These are phyloP conservation scores for Dicyrtomina minuta DNA, from an alignment of 2,888 invertebrate species.

Conservation along the genomic window DNA sequence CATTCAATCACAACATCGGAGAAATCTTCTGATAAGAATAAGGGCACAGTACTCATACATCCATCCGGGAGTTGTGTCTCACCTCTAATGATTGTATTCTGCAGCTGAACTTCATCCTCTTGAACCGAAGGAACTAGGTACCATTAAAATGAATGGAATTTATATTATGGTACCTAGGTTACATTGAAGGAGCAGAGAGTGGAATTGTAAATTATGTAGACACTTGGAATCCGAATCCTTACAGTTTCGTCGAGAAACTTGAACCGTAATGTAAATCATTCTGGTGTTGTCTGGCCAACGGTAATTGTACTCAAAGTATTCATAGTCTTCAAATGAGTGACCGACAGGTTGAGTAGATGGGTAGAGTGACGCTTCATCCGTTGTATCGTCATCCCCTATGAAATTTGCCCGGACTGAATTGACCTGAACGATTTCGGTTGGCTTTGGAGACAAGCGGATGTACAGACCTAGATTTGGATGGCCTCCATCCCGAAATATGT, in stretches of 20 bases:
- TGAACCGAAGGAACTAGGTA: neutral
- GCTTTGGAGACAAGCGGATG: constrained; percentile 33
- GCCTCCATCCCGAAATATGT: constrained; percentile 38
- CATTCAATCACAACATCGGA: constrained; percentile 42
- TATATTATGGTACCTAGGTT: too few species aligned
- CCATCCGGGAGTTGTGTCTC: neutral
- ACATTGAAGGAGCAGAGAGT: too few species aligned
- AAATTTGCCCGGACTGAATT: constrained; percentile 39
- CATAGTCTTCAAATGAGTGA: constrained; percentile 27
- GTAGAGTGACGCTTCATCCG: neutral
- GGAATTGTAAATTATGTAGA: too few species aligned
- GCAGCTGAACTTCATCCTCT: neutral
- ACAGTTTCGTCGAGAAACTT: constrained; percentile 36
- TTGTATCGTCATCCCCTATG: neutral
- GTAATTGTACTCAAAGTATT: constrained; percentile 39
- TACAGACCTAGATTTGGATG: constrained; percentile 39
- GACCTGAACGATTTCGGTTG: constrained; percentile 36
- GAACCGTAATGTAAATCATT: constrained; percentile 29
- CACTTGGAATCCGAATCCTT: neutral
- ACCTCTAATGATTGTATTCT: neutral
- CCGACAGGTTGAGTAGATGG: constrained; percentile 7
- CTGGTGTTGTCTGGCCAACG: constrained; percentile 36
- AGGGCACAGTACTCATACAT: constrained; percentile 28
- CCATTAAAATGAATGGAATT: too few species aligned
- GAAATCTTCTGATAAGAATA: constrained; percentile 36